Evolutionary conservation across 2,888 invertebrate genomes (phyloP), one percentile per base, ranked within the genome.

Genomic region (Harpagoxenus sublaevis): DNA sequence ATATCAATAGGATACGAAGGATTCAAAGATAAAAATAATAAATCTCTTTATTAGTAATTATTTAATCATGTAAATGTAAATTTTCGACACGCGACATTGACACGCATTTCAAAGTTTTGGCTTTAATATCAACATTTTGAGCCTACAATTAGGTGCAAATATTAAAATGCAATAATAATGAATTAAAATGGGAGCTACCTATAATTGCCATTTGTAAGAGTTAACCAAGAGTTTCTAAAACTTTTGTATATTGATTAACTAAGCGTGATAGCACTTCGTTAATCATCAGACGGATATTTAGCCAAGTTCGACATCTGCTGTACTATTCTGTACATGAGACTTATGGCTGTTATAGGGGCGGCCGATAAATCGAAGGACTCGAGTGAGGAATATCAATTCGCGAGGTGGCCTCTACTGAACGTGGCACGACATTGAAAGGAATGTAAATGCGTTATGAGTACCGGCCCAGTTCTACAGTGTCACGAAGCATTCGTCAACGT

Each of bases 371-470:
- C 93, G 92, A 92, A 92, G 91, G 90, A 91, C 90, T 89, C 91
- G 89, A 89, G 84, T 78, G 60, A 84, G 84, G 93, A 91, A 93
- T 93, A 93, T 89, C 87, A 93, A 93, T 91, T 73, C 81, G 66
- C 73, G 23, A 84, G 78, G 92, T 92, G 94, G 93, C 93, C 94
- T 94, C 93, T 88, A 91, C 89, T 90, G 89, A 89, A 90, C 91
- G 91, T 91, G 90, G 91, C 90, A 89, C 92, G 94, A 94, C 94
- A 94, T 94, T 94, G 94, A 94, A 94, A 94, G 92, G 94, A 94
- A 94, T 94, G 93, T 90, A 91, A 93, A 93, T 94, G 92, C 92
- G 91, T 92, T 92, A 93, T 92, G 92, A 92, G 87, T 84, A 77
- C 85, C 92, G 92, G 91, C 92, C 93, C 92, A 94, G 91, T 93